phyloP scores from a whole-genome alignment of 2,113 vertebrate species.

The Marmota monax region DNA sequence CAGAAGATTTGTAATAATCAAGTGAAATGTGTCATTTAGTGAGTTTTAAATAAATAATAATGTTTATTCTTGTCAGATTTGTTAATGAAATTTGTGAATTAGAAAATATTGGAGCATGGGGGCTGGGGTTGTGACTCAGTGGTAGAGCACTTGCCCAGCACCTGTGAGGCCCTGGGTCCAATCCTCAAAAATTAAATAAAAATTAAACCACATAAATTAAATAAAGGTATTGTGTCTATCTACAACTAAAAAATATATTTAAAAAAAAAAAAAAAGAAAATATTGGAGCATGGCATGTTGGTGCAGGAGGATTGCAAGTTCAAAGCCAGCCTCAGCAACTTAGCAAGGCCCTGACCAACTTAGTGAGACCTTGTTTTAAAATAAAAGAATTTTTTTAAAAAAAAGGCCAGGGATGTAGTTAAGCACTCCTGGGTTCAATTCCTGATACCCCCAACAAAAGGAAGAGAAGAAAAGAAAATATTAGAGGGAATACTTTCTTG shows the following conservation, averaged over 20 bases:
- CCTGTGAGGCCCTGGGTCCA: too few relatives aligned
- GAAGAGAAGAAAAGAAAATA: background rate
- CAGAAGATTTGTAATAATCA: background rate
- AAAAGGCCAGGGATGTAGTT: background rate
- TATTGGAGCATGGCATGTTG: background rate
- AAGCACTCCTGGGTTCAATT: background rate
- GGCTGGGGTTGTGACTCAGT: too few relatives aligned
- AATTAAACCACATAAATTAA: too few relatives aligned
- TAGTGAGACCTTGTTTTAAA: background rate
- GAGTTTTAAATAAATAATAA: background rate
- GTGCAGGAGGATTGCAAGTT: too few relatives aligned
- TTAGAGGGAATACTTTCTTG: background rate
- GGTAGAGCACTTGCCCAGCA: too few relatives aligned
- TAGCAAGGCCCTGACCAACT: background rate
- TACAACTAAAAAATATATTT: too few relatives aligned
- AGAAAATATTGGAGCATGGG: background rate
- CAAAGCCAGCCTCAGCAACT: background rate
- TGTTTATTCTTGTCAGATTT: background rate
- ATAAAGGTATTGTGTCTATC: too few relatives aligned
- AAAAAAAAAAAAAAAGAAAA: background rate
- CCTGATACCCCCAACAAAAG: background rate
- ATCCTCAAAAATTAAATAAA: too few relatives aligned
- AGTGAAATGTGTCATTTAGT: background rate
- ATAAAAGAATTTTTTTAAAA: background rate
- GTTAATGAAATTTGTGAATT: constrained; percentile 1